Conservation (phyloP, 2,888 invertebrate species). For the Dione vanillae region DNA sequence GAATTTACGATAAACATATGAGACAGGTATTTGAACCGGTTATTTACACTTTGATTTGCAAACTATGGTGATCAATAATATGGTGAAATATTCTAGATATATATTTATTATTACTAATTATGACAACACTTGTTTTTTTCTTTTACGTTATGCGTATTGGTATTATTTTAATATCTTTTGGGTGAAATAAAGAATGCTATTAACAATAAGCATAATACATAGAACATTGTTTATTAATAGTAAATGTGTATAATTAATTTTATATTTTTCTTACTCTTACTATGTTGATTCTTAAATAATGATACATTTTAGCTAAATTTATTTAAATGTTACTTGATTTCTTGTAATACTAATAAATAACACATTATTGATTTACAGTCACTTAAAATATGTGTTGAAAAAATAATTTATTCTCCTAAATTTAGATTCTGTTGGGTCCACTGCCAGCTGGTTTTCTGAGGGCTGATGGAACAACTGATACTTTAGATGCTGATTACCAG, state of each 20-base stretch:
- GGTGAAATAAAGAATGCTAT: background rate
- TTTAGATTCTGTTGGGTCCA: constrained; percentile 90
- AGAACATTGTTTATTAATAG: no score
- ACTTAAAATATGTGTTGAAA: no score
- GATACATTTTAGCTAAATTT: no score
- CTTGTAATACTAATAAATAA: no score
- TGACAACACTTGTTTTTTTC: background rate
- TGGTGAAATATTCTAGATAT: constrained; percentile 20
- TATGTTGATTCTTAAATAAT: no score
- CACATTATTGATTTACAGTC: no score
- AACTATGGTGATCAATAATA: constrained; percentile 3
- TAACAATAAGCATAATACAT: background rate
- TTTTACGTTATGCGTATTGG: background rate
- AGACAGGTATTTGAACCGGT: constrained; percentile 45
- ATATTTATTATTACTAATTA: background rate
- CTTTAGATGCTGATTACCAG: constrained; percentile 91
- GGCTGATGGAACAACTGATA: constrained; percentile 86
- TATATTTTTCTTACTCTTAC: no score
- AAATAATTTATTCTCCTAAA: background rate
- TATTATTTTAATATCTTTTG: background rate
- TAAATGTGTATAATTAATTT: background rate
- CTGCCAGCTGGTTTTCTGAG: constrained; percentile 91
- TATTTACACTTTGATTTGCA: constrained; percentile 12
- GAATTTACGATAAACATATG: constrained; percentile 28
- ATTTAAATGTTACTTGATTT: no score